Evolutionary conservation across 2,113 vertebrate genomes (phyloP), one percentile per base, ranked within the genome.

Genomic region (Coreoperca whiteheadi): DNA sequence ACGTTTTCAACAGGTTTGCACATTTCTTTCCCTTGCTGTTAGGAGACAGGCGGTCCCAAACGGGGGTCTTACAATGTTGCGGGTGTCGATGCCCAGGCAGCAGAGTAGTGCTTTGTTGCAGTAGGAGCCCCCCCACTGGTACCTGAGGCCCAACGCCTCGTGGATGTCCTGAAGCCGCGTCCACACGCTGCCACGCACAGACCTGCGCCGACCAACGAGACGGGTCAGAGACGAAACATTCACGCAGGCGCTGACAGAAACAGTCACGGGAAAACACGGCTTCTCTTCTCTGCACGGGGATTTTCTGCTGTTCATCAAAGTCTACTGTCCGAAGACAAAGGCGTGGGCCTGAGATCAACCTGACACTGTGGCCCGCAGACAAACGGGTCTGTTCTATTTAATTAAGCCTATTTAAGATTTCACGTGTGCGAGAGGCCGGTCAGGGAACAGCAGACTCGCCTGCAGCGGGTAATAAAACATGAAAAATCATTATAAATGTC

Each of bases 101-200:
- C 97, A 97, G 82, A 99, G 94, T 54, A 99, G 97, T 21, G 96
- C 96, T 91, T 98, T 99, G 96, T 99, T 99, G 95, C 98, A 97
- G 91, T 98, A 96, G 43, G 98, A 99, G 76, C 98, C 98, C 2
- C 98, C 98, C 98, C 98, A 99, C 94, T 99, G 98, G 87, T 99
- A 96, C 84, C 95, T 92, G 87, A 99, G 95, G 28, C 98, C 98
- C 1, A 97, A 88, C 0, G 98, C 96, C 80, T 98, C 97, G 0
- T 98, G 96, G 90, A 99, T 95, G 91, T 99, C 98, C 95, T 96
- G 97, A 66, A 99, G 96, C 87, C 96, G 96, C 0, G 81, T 85
- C 98, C 98, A 99, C 43, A 99, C 94, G 0, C 95, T 86, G 84
- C 93, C 73, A 1, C 8, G 76, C 82, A 94, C 85, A 1, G 93